These are phyloP conservation scores for Sminthurides aquaticus DNA, from an alignment of 2,888 invertebrate genomes.

Conservation along the genomic window DNA sequence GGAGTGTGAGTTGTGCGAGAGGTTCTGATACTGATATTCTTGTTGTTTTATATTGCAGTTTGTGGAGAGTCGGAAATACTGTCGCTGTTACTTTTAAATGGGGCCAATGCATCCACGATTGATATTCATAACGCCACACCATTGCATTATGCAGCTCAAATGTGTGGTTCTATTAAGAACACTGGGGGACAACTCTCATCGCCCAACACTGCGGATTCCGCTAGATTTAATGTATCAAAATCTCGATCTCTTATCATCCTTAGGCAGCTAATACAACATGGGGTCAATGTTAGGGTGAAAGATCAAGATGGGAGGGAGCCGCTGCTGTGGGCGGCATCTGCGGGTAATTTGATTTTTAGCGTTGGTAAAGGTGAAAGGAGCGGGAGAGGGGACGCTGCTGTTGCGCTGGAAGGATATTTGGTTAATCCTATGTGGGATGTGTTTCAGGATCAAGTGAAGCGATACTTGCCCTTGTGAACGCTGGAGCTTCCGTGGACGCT, in stretches of 20 bases:
- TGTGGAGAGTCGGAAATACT: conserved; percentile 88
- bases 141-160: conserved; percentile 93
- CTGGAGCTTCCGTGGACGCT: conserved; percentile 73
- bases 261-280: conserved; percentile 65
- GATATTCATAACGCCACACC: conserved; percentile 94
- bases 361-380: background rate
- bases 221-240: conserved; percentile 48
- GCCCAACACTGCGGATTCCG: conserved; percentile 1
- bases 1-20: too few species aligned
- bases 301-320: conserved; percentile 93
- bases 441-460: conserved; percentile 74
- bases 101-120: conserved; percentile 77
- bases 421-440: background rate
- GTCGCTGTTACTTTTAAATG: conserved; percentile 66
- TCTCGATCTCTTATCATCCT: conserved; percentile 61
- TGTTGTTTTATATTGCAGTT: too few species aligned
- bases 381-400: background rate
- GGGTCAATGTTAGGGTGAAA: conserved; percentile 71
- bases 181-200: background rate
- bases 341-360: conserved; percentile 54
- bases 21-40: too few species aligned
- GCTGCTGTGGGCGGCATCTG: conserved; percentile 93
- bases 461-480: conserved; percentile 76
- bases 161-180: conserved; percentile 65
- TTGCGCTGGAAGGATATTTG: background rate